Evolutionary conservation across 2,113 vertebrate genomes (phyloP), one percentile per base, ranked within the genome.

Genomic region (Sinosuthora webbiana): DNA sequence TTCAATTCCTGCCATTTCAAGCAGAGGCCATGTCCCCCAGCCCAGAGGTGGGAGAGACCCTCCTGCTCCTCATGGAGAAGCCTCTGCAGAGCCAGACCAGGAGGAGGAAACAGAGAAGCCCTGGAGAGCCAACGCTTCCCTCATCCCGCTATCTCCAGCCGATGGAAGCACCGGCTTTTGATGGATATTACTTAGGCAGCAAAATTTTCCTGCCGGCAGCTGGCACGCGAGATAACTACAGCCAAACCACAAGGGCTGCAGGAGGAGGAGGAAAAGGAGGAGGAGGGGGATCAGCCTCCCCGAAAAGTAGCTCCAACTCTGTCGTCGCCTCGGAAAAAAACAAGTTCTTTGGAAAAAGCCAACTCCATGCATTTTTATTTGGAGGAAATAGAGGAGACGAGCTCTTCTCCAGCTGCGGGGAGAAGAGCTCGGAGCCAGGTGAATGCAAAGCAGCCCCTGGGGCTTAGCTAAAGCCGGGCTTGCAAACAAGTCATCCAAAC

Each of bases 331-430:
- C 0, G 8, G 60, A 31, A 75, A 28, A 84, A 85, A 73, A 55
- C 69, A 83, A 83, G 77, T 84, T 87, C 62, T 93, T 95, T 92
- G 75, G 92, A 71, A 88, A 92, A 95, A 95, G 89, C 89, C 52
- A 94, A 87, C 70, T 77, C 90, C 70, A 35, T 87, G 94, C 86
- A 83, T 96, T 94, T 96, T 94, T 45, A 96, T 95, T 74, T 24
- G 82, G 42, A 83, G 95, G 83, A 91, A 94, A 82, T 63, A 55
- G 87, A 83, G 82, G 76, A 94, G 92, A 87, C 22, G 3, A 94
- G 88, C 39, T 90, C 17, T 70, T 55, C 90, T 45, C 45, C 83
- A 85, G 90, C 96, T 87, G 79, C 71, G 4, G 50, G 65, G 82
- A 71, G 37, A 31, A 62, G 64, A 79, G 91, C 74, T 22, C 1